A percentile compares a stretch with the other conserved stretches of the same genome.
phyloP scores from a whole-genome alignment of 2,888 invertebrate species.

The Taenaris catops region DNA sequence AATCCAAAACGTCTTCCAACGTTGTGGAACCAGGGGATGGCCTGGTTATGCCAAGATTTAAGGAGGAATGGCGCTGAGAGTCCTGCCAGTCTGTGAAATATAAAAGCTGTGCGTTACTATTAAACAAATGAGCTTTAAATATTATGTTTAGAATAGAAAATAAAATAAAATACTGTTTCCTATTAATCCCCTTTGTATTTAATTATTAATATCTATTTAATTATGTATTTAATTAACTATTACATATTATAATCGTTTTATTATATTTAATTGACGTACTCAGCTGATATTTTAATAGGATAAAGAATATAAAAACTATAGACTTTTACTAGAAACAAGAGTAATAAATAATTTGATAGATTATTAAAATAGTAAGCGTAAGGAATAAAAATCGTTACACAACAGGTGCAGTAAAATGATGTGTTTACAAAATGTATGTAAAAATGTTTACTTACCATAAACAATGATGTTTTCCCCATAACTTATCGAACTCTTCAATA shows the following conservation, averaged over 20 bases:
- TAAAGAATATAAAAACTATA: too few relatives aligned
- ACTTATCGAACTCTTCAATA: slow-evolving; percentile 20
- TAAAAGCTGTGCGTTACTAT: not conserved
- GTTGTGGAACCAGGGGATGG: slow-evolving; percentile 91
- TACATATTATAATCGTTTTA: too few relatives aligned
- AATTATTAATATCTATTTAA: too few relatives aligned
- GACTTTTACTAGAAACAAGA: slow-evolving; percentile 1
- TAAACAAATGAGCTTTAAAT: too few relatives aligned
- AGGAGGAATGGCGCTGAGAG: slow-evolving; percentile 51
- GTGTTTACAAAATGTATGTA: slow-evolving; percentile 20
- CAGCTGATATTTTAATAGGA: too few relatives aligned
- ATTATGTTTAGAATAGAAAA: too few relatives aligned
- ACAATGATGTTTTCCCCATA: slow-evolving; percentile 18
- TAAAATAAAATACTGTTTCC: too few relatives aligned
- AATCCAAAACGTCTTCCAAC: slow-evolving; percentile 95
- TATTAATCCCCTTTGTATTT: too few relatives aligned
- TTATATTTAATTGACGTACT: too few relatives aligned
- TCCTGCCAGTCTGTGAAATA: slow-evolving; percentile 69
- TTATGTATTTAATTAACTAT: too few relatives aligned
- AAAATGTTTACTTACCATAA: slow-evolving; percentile 27
- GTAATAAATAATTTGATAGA: slow-evolving; percentile 3
- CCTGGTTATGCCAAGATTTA: slow-evolving; percentile 78
- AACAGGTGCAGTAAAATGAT: slow-evolving; percentile 23
- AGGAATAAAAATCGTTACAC: slow-evolving; percentile 9
- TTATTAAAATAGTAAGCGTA: slow-evolving; percentile 14